A percentile compares a stretch with the other conserved stretches of the same genome.
phyloP scores from a whole-genome alignment of 2,888 invertebrate genomes.

The Acrobasis consociella region DNA sequence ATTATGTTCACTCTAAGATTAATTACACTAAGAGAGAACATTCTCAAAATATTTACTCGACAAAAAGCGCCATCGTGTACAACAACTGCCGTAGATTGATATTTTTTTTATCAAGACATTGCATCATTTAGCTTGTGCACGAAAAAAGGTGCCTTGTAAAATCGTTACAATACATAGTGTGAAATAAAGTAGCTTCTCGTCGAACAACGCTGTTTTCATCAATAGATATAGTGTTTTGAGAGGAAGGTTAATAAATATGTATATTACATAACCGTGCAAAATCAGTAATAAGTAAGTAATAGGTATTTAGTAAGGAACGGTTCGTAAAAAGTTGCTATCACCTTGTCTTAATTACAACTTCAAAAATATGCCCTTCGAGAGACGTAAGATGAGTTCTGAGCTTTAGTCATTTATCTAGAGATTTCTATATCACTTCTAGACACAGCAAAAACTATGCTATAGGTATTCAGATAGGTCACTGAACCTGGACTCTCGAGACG shows the following conservation, averaged over 20 bases:
- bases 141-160: background rate
- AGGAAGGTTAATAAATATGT: too few species aligned
- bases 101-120: too few species aligned
- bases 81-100: conserved; percentile 23
- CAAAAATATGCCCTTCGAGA: too few species aligned
- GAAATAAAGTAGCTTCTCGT: background rate
- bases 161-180: background rate
- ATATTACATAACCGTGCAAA: too few species aligned
- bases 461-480: conserved; percentile 38
- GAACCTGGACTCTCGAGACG: conserved; percentile 49
- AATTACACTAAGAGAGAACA: conserved; percentile 3
- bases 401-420: background rate
- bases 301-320: too few species aligned
- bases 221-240: too few species aligned
- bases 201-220: background rate
- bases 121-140: too few species aligned
- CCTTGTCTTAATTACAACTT: too few species aligned
- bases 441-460: conserved; percentile 40
- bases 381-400: background rate
- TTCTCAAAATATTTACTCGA: conserved; percentile 39
- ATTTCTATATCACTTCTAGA: conserved; percentile 5
- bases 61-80: conserved; percentile 31
- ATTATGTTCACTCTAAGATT: conserved; percentile 10
- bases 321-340: too few species aligned
- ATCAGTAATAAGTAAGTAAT: too few species aligned